phyloP scores from a whole-genome alignment of 64 coral and sea anemone species.

The Catalaphyllia jardinei region DNA sequence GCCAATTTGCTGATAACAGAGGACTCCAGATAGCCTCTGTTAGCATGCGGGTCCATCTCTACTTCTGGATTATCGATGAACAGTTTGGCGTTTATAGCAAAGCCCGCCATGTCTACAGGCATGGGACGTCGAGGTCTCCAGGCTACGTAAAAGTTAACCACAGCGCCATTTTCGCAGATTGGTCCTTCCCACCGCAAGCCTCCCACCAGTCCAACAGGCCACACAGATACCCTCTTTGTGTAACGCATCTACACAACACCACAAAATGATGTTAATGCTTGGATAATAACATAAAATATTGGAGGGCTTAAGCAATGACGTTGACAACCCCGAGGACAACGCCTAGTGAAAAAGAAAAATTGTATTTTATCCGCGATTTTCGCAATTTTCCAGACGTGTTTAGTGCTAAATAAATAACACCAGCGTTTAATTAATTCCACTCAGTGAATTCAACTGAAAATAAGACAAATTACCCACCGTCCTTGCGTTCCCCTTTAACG shows the following conservation, averaged over 20 bases:
- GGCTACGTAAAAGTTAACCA: conserved; percentile 69
- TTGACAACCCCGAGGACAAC: too few relatives aligned
- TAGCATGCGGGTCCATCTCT: conserved; percentile 64
- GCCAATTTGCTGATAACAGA: conserved; percentile 73
- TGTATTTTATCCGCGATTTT: too few relatives aligned
- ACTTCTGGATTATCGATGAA: conserved; percentile 82
- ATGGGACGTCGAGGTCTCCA: conserved; percentile 71
- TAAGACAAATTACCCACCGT: too few relatives aligned
- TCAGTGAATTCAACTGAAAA: too few relatives aligned
- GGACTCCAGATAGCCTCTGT: conserved; percentile 90
- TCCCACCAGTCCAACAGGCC: conserved; percentile 94
- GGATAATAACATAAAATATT: not conserved
- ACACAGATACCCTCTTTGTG: conserved; percentile 87
- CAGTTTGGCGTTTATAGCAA: conserved; percentile 88
- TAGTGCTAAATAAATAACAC: too few relatives aligned
- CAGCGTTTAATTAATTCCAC: too few relatives aligned
- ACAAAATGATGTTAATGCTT: not conserved
- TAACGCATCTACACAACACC: conserved; percentile 63
- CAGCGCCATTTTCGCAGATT: conserved; percentile 73
- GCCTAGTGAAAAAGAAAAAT: too few relatives aligned
- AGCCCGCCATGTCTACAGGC: conserved; percentile 93
- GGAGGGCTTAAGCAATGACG: not conserved
- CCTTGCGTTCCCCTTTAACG: too few relatives aligned
- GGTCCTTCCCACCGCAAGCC: conserved; percentile 90
- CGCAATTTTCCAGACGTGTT: too few relatives aligned